Percentiles rank a stretch among this genome's conserved stretches.
Evolutionary conservation across 2,888 invertebrate species (phyloP).

Genomic region (Chouioia cunea): DNA sequence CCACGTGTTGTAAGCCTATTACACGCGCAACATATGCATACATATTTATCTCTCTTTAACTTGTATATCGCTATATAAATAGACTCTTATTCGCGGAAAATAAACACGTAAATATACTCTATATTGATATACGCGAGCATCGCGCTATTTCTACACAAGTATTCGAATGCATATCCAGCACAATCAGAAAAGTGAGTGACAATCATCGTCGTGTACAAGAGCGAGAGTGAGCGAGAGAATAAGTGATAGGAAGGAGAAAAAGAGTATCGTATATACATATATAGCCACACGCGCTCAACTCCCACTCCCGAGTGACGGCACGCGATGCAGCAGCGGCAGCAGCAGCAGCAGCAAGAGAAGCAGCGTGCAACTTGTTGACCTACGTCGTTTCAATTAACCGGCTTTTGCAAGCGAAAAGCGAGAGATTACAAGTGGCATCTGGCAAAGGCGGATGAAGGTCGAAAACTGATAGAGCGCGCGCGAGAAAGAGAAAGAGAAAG

Average conservation of each 20-base stretch:
- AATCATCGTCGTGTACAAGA: conserved; percentile 35
- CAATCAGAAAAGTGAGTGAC: conserved; percentile 46
- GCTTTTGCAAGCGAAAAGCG: neutral
- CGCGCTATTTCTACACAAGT: conserved; percentile 32
- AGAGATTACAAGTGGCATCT: neutral
- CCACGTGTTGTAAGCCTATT: conserved; percentile 45
- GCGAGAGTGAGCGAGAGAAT: conserved; percentile 11
- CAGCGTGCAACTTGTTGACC: conserved; percentile 53
- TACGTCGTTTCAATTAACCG: conserved; percentile 65
- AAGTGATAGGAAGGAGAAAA: conserved; percentile 6
- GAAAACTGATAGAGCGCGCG: conserved; percentile 27
- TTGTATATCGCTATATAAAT: conserved; percentile 43
- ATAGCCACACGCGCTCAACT: conserved; percentile 2
- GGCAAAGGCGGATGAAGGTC: conserved; percentile 10
- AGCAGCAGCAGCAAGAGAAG: conserved; percentile 17
- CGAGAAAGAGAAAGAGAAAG: conserved; percentile 38
- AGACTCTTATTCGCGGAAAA: conserved; percentile 45
- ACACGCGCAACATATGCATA: conserved; percentile 54
- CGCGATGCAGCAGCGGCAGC: conserved; percentile 7
- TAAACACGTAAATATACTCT: conserved; percentile 43
- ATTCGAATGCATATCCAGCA: conserved; percentile 48
- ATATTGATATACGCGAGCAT: conserved; percentile 44
- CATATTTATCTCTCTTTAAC: conserved; percentile 45
- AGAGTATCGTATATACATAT: neutral
- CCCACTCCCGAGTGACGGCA: conserved; percentile 1